These are phyloP conservation scores for Ptyas mucosa DNA, from an alignment of 2,113 vertebrate genomes.

Conservation along the genomic window DNA sequence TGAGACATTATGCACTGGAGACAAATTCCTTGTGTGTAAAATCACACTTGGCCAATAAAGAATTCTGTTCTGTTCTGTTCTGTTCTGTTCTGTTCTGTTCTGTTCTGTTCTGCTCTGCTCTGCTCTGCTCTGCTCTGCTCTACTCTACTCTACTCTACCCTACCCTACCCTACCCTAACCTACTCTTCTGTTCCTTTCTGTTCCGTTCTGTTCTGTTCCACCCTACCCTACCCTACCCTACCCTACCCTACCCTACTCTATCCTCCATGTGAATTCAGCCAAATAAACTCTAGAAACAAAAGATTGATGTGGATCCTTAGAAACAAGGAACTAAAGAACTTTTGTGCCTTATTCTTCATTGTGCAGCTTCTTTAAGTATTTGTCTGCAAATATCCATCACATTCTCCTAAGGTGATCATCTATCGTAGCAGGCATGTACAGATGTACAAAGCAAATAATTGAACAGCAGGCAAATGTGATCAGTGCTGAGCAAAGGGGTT, in stretches of 20 bases:
- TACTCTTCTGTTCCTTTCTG: no score
- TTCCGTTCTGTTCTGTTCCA: no score
- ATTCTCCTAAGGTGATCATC: background rate
- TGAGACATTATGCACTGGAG: no score
- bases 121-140: no score
- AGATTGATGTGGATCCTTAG: background rate
- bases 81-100: no score
- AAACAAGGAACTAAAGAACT: background rate
- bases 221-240: no score
- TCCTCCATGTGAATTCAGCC: background rate
- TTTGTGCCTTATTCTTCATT: constrained; percentile 29
- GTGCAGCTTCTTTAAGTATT: constrained; percentile 28
- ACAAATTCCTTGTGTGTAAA: no score
- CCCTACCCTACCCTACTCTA: background rate
- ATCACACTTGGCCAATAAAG: no score
- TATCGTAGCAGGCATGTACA: constrained; percentile 40
- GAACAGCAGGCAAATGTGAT: constrained; percentile 34
- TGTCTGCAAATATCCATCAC: constrained; percentile 9
- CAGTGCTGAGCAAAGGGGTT: constrained; percentile 50
- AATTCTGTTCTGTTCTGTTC: no score
- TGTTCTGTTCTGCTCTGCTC: no score
- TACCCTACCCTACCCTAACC: no score
- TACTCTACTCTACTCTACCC: no score
- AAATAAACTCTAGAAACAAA: background rate
- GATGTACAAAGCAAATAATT: constrained; percentile 51